phyloP scores from a whole-genome alignment of 2,797 vertebrate species.

The Acomys russatus region DNA sequence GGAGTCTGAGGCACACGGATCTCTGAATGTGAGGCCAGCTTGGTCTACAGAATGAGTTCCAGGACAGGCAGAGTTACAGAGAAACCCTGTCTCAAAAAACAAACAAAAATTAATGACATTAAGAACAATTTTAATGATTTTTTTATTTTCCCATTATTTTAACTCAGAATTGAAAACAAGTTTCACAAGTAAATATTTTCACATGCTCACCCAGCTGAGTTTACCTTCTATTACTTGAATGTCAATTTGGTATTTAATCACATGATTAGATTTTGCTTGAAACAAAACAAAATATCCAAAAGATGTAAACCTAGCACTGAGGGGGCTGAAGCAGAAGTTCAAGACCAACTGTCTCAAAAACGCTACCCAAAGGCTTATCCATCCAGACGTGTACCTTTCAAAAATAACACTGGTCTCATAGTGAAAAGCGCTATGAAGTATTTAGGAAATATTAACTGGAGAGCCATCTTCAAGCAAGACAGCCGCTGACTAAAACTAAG shows the following conservation, averaged over 20 bases:
- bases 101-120: neutral
- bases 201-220: neutral
- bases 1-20: neutral
- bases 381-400: conserved; percentile 41
- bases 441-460: too few relatives aligned
- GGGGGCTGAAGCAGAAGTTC: too few relatives aligned
- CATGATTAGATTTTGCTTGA: neutral
- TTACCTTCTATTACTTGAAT: conserved; percentile 6
- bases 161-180: conserved; percentile 7
- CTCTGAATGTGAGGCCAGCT: neutral
- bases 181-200: neutral
- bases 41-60: neutral
- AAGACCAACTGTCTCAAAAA: too few relatives aligned
- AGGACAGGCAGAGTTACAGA: neutral
- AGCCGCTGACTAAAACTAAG: too few relatives aligned
- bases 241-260: neutral
- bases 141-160: neutral
- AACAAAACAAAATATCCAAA: neutral
- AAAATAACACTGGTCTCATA: neutral
- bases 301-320: too few relatives aligned
- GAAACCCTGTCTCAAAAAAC: neutral
- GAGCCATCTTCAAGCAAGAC: too few relatives aligned
- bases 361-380: neutral
- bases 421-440: too few relatives aligned
- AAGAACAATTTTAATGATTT: neutral